phyloP scores from a whole-genome alignment of 2,797 vertebrate species.

The Tiaroga cobitis region DNA sequence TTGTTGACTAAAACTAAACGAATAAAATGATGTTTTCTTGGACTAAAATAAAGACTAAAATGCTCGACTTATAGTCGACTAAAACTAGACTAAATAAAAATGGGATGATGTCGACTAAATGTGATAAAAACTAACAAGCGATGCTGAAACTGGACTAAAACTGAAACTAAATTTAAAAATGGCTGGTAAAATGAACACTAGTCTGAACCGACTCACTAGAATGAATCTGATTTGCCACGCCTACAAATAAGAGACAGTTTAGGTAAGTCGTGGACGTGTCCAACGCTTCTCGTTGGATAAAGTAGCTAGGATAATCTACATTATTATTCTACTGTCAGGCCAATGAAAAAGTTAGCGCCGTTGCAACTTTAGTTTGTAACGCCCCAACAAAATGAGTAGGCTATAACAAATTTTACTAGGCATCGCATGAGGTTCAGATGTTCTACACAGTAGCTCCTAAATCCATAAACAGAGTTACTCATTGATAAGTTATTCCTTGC shows the following conservation, averaged over 20 bases:
- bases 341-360: not conserved
- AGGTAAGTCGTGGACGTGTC: not conserved
- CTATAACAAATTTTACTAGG: not conserved
- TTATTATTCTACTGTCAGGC: not conserved
- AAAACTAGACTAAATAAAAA: too few relatives aligned
- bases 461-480: slow-evolving; percentile 70
- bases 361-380: not conserved
- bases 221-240: not conserved
- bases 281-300: not conserved
- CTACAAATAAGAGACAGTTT: not conserved
- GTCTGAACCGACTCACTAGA: not conserved
- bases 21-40: too few relatives aligned
- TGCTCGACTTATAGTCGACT: too few relatives aligned
- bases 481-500: slow-evolving; percentile 56
- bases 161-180: too few relatives aligned
- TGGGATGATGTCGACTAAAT: too few relatives aligned
- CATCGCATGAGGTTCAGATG: slow-evolving; percentile 69
- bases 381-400: slow-evolving; percentile 24
- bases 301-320: not conserved
- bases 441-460: slow-evolving; percentile 20
- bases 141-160: too few relatives aligned
- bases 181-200: too few relatives aligned
- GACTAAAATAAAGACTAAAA: too few relatives aligned
- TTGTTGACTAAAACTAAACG: too few relatives aligned
- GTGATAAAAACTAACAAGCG: too few relatives aligned